Evolutionary conservation across 2,113 vertebrate genomes (phyloP).

Genomic region (Sylvia atricapilla): DNA sequence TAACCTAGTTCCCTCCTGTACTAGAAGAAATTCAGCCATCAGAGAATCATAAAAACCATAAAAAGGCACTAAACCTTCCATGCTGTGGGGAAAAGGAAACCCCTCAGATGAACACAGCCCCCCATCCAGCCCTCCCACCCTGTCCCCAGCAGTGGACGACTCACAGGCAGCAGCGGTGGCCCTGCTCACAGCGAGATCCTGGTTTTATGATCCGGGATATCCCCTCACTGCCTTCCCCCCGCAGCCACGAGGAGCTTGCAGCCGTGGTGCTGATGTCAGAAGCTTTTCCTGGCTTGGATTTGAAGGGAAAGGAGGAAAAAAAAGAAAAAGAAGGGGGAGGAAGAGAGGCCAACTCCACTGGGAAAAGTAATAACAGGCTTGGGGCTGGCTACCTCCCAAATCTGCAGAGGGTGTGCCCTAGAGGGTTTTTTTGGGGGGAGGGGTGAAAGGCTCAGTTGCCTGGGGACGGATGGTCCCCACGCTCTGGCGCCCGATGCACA

Average conservation of each 20-base stretch:
- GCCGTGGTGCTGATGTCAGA: not conserved
- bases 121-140: not conserved
- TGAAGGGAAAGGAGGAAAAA: not conserved
- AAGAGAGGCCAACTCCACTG: not conserved
- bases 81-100: fast-evolving
- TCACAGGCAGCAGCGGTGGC: fast-evolving
- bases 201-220: not conserved
- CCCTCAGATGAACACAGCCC: not conserved
- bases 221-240: not conserved
- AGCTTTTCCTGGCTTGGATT: conserved; percentile 1
- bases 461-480: not conserved
- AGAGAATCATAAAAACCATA: not conserved
- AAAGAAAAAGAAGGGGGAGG: too few relatives aligned
- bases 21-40: not conserved
- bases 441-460: fast-evolving
- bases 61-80: not conserved
- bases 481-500: fast-evolving
- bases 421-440: not conserved
- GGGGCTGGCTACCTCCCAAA: conserved; percentile 38
- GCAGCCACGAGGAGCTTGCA: not conserved
- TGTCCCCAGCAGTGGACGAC: fast-evolving
- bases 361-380: conserved; percentile 39
- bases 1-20: not conserved
- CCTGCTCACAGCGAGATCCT: not conserved
- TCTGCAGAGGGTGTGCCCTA: not conserved